Conservation (phyloP, 2,797 vertebrate genomes). For the Octomys mimax region DNA sequence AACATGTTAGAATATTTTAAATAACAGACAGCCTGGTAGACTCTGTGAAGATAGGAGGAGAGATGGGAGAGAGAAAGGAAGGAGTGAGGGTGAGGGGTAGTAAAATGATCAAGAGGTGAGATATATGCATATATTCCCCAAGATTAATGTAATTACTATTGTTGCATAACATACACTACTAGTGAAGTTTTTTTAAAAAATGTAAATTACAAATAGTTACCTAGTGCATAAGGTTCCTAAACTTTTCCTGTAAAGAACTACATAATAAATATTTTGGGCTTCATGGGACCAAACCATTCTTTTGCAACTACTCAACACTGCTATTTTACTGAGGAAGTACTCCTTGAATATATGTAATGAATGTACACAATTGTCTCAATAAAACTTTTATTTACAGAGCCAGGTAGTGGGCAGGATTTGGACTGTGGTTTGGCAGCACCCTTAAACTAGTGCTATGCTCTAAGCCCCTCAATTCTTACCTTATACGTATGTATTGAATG, state of each 20-base stretch:
- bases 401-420: not conserved
- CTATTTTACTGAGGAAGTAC: slow-evolving; percentile 18
- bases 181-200: not conserved
- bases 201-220: slow-evolving; percentile 10
- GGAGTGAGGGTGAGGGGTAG: not conserved
- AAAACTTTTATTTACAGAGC: slow-evolving; percentile 71
- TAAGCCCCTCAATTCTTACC: not conserved
- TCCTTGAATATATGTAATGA: slow-evolving; percentile 13
- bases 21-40: not conserved
- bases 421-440: not conserved
- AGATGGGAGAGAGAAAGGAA: not conserved
- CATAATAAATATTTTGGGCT: slow-evolving; percentile 38
- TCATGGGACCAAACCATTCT: slow-evolving; percentile 7
- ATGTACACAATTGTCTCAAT: slow-evolving; percentile 47
- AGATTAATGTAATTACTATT: not conserved
- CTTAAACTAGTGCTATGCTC: not conserved
- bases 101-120: not conserved
- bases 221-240: not conserved
- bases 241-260: slow-evolving; percentile 45
- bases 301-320: slow-evolving; percentile 18
- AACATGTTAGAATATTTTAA: slow-evolving; percentile 37
- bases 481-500: not conserved
- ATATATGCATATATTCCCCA: not conserved
- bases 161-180: not conserved
- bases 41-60: not conserved